Base-by-base conservation (phyloP, 2,888 invertebrate genomes). In the Rhopalosiphum nymphaeae region DNA sequence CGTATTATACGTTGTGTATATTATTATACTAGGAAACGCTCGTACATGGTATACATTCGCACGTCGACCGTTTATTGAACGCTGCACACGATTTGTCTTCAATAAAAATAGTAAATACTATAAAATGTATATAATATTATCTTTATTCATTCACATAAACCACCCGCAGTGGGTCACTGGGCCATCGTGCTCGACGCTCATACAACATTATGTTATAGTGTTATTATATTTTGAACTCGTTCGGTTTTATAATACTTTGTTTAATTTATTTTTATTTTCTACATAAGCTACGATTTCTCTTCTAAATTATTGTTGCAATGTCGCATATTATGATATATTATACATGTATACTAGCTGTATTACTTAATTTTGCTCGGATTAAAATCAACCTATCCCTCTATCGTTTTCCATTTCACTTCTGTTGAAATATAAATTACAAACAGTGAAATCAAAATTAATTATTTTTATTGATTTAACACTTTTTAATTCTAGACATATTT, bases 71-170 rank as follows among this genome's bases (percentile, higher is more conserved):
- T 78, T 78, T 78, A 78, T 78, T 78, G 78, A 78, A 78, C 21
- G 36, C n/a, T 67, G 16, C 36, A 42, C 21, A 36, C 78, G 78
- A 36, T 78, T 78, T 78, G 36, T 78, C 78, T 78, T 78, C 78
- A 78, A 78, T 78, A 36, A 25, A 36, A 78, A 21, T 78, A 78
- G 36, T 78, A 36, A 78, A 78, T 36, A 78, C 36, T 78, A 42
- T 36, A 36, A 36, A 78, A 36, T 36, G 36, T 78, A 11, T 13
- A 78, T 78, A 78, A 36, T 78, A 78, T 78, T 36, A 36, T 78
- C 36, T 36, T 36, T 78, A 29, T 89, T 57, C 89, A 89, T 89
- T 89, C 89, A 89, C 10, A 46, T 25, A 57, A 89, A 89, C 57
- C 89, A 44, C 89, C 89, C 89, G 57, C 42, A 86, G 78, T 78